Base-by-base conservation (phyloP, 2,797 vertebrate genomes). In the Siniperca obscura region DNA sequence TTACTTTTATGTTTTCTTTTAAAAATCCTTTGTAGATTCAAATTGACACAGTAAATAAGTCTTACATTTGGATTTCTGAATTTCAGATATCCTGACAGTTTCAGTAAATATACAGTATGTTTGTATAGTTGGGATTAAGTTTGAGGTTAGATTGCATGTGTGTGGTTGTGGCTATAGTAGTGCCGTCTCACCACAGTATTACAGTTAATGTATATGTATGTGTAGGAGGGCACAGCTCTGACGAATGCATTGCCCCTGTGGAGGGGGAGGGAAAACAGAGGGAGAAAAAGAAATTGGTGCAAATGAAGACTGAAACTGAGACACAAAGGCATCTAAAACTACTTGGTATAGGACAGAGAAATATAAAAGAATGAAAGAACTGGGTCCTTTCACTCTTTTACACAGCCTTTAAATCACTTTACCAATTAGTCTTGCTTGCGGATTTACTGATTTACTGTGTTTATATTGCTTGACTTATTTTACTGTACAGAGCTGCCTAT, bases 231-330 rank as follows among this genome's bases (percentile, higher is more conserved):
- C 48, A 71, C 60, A 62, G 59, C 70, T 60, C 9, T 56, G 56
- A 74, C 84, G 77, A 86, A 85, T 87, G 67, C 3, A 40, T 73
- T 69, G 53, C 21, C 69, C 66, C 25, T 70, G 46, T n/a, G 42
- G 42, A 46, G 73, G 48, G 42, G 68, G 74, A 53, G 66, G 17
- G 12, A 64, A 56, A 52, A 38, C 22, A 38, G 16, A 48, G 50
- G 1, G 55, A 78, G 30, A 61, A 30, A 69, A 17, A 27, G 5
- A 71, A 64, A 59, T 40, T 1, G 19, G 22, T 56, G 64, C 42
- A 44, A 17, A n/a, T 65, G 21, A 77, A 76, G 34, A 53, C 30
- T 67, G 19, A 59, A 44, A 64, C 7, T 42, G 57, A 59, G 21
- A 69, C 5, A 42, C 36, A 21, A 56, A 68, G 22, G 62, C 27